Conservation (phyloP, 2,797 vertebrate genomes). For the Choloepus didactylus region DNA sequence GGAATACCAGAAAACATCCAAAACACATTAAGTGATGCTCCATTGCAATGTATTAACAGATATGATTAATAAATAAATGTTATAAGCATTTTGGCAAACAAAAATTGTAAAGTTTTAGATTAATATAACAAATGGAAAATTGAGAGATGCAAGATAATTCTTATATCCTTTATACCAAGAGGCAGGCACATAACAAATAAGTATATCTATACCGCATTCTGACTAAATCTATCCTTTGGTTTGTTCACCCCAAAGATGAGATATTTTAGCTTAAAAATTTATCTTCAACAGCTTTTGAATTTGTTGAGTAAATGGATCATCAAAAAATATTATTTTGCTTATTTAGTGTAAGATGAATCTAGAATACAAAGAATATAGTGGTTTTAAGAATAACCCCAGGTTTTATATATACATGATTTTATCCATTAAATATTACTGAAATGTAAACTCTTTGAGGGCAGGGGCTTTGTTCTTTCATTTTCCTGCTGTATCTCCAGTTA, state of each 20-base stretch:
- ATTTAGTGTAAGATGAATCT: background rate
- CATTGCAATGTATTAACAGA: background rate
- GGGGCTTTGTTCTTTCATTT: background rate
- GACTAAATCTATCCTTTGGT: slow-evolving; percentile 18
- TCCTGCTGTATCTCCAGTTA: background rate
- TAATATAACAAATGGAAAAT: background rate
- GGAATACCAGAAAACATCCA: background rate
- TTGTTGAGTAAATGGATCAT: background rate
- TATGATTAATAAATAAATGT: background rate
- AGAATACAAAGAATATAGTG: background rate
- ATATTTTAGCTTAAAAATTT: slow-evolving; percentile 42
- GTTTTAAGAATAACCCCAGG: background rate
- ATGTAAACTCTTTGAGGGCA: background rate
- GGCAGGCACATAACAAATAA: background rate
- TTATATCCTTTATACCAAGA: slow-evolving; percentile 15
- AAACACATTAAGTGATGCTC: background rate
- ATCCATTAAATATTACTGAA: background rate
- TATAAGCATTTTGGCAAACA: background rate
- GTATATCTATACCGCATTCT: background rate
- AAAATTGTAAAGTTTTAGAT: background rate
- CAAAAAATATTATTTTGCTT: background rate
- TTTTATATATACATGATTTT: background rate
- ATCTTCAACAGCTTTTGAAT: background rate
- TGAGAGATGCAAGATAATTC: background rate
- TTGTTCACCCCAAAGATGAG: background rate